Conservation (phyloP, 1,140 invertebrate species). For the Tribolium madens region DNA sequence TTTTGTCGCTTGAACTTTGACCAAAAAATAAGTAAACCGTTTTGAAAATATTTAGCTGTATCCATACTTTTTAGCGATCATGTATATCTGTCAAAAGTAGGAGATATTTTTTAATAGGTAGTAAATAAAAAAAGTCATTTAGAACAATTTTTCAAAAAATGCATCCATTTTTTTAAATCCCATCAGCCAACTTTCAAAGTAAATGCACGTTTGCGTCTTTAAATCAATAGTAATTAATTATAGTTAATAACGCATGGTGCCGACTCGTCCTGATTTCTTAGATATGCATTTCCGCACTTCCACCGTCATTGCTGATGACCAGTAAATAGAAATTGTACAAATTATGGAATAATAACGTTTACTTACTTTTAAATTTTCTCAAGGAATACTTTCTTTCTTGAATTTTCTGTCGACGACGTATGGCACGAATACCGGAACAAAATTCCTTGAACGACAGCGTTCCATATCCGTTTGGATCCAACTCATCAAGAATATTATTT, state of each 20-base stretch:
- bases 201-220: neutral
- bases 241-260: neutral
- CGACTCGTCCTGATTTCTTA: neutral
- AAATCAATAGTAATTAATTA: neutral
- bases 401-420: constrained; percentile 45
- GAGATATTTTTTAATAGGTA: no score
- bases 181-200: no score
- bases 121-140: no score
- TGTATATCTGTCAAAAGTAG: no score
- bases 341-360: neutral
- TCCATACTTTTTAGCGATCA: no score
- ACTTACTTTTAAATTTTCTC: constrained; percentile 14
- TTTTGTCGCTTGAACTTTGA: no score
- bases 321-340: neutral
- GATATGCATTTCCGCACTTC: neutral
- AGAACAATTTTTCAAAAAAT: no score
- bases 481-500: constrained; percentile 43
- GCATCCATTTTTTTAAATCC: no score
- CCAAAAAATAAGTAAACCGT: no score
- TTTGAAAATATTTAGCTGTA: no score
- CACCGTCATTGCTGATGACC: neutral
- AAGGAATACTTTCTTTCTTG: constrained; percentile 43
- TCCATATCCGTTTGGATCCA: constrained; percentile 49
- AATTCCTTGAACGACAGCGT: constrained; percentile 51
- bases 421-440: constrained; percentile 46